Evolutionary conservation across 2,113 vertebrate species (phyloP).

Genomic region (Orthochromis malagaraziensis): DNA sequence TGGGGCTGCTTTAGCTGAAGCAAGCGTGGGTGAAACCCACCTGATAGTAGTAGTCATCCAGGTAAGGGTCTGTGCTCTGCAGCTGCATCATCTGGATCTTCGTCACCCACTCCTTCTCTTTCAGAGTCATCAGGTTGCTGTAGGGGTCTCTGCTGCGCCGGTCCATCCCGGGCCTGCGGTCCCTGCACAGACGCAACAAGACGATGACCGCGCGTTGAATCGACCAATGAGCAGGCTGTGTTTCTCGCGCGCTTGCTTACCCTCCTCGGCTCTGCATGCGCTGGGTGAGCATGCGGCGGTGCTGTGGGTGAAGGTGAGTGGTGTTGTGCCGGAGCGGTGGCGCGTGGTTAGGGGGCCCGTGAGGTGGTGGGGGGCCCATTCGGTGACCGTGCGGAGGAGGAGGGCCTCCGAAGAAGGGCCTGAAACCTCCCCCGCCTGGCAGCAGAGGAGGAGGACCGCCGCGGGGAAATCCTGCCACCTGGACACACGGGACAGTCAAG

Average conservation of each 20-base stretch:
- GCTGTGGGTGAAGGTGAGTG: conserved; percentile 93
- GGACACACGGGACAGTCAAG: conserved; percentile 7
- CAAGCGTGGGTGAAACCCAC: neutral
- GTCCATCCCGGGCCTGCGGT: conserved; percentile 77
- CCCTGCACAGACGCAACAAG: conserved; percentile 57
- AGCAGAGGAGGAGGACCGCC: conserved; percentile 66
- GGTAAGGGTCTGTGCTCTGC: conserved; percentile 94
- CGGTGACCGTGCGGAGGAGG: conserved; percentile 65
- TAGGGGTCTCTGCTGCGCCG: conserved; percentile 83
- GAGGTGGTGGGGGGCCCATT: conserved; percentile 60
- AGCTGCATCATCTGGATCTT: conserved; percentile 99
- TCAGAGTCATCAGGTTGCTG: conserved; percentile 93
- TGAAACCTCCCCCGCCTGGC: conserved; percentile 74
- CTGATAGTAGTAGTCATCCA: conserved; percentile 97
- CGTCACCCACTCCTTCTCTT: conserved; percentile 97
- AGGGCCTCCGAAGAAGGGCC: conserved; percentile 78
- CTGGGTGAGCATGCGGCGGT: conserved; percentile 87
- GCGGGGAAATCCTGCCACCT: conserved; percentile 71
- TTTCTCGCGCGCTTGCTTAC: neutral
- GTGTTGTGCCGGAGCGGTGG: conserved; percentile 82
- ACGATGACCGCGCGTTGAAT: rapidly evolving
- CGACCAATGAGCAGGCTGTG: neutral
- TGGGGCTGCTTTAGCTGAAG: neutral
- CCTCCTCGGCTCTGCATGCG: conserved; percentile 85
- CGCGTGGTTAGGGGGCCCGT: conserved; percentile 69